phyloP scores from a whole-genome alignment of 2,888 invertebrate species.

The Eupithecia tripunctaria region DNA sequence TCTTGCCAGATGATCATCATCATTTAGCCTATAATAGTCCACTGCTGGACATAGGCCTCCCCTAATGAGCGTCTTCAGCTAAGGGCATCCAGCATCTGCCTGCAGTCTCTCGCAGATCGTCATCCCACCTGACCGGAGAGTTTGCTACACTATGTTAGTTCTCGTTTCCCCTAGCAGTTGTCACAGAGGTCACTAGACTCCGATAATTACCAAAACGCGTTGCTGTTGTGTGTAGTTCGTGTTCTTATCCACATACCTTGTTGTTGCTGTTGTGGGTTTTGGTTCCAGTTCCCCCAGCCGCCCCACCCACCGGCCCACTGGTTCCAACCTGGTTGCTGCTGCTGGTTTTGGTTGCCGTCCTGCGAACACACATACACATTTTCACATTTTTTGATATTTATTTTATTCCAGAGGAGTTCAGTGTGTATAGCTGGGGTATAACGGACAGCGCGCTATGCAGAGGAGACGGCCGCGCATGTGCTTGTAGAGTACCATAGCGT shows the following conservation, averaged over 20 bases:
- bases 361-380: constrained; percentile 18
- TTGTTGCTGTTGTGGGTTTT: constrained; percentile 52
- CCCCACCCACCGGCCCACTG: constrained; percentile 77
- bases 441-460: too few relatives aligned
- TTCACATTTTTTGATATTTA: too few relatives aligned
- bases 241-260: not conserved
- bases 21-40: too few relatives aligned
- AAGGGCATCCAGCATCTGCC: too few relatives aligned
- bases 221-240: not conserved
- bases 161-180: too few relatives aligned
- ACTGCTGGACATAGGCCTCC: too few relatives aligned
- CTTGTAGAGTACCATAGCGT: too few relatives aligned
- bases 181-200: not conserved
- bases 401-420: not conserved
- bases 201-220: not conserved
- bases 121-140: too few relatives aligned
- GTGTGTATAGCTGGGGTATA: not conserved
- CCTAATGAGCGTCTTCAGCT: too few relatives aligned
- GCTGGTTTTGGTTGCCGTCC: constrained; percentile 53
- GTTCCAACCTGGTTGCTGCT: constrained; percentile 71
- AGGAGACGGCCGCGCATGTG: too few relatives aligned
- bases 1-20: not conserved
- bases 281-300: constrained; percentile 72
- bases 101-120: too few relatives aligned
- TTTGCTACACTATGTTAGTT: too few relatives aligned